phyloP scores from a whole-genome alignment of 2,113 vertebrate genomes.

The Corythaixoides concolor region DNA sequence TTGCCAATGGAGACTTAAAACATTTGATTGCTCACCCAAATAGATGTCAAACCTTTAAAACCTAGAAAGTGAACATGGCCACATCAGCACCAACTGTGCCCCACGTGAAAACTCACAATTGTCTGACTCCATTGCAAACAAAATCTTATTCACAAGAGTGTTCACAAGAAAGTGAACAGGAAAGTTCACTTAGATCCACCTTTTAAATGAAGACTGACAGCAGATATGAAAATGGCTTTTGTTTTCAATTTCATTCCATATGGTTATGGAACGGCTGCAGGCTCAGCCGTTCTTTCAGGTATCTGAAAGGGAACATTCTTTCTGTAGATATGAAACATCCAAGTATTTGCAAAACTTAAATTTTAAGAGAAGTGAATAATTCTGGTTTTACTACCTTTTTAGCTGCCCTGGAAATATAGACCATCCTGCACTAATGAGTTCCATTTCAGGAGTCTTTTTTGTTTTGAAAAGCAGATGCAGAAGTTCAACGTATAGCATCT shows the following conservation, averaged over 20 bases:
- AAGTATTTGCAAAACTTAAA: constrained; percentile 21
- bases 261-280: constrained; percentile 7
- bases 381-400: constrained; percentile 30
- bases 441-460: constrained; percentile 13
- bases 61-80: neutral
- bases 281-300: constrained; percentile 44
- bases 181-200: constrained; percentile 18
- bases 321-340: constrained; percentile 27
- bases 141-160: neutral
- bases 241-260: constrained; percentile 48
- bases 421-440: neutral
- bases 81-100: neutral
- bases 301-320: neutral
- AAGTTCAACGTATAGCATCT: neutral
- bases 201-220: constrained; percentile 51
- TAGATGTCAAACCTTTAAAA: neutral
- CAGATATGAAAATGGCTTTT: constrained; percentile 36
- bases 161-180: neutral
- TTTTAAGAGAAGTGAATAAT: constrained; percentile 20
- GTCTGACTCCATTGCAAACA: neutral
- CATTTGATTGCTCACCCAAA: neutral
- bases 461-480: constrained; percentile 37
- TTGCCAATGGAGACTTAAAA: neutral
- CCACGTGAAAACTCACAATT: neutral
- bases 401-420: neutral